Percentiles rank a stretch among this genome's conserved stretches.
Conservation (phyloP, 2,888 invertebrate genomes). For the Erebia aethiops region DNA sequence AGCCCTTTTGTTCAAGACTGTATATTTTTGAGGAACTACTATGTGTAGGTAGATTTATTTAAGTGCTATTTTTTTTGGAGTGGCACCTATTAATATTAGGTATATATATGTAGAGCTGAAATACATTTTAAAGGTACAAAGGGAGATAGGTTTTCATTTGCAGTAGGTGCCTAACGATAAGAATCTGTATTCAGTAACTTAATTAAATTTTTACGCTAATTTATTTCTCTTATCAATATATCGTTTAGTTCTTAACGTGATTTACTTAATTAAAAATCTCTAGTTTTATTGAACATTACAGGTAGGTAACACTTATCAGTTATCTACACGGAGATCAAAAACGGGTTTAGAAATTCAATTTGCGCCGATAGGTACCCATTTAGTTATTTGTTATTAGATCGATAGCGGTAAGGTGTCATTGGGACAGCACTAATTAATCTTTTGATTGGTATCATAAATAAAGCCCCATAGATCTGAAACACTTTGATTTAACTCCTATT, state of each 20-base stretch:
- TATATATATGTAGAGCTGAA: not conserved
- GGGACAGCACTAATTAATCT: conserved; percentile 79
- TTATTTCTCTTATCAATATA: conserved; percentile 42
- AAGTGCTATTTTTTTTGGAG: not conserved
- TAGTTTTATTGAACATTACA: conserved; percentile 12
- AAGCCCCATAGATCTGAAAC: conserved; percentile 47
- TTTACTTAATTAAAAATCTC: conserved; percentile 26
- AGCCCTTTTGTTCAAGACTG: not conserved
- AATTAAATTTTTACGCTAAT: conserved; percentile 44
- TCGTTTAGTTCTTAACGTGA: conserved; percentile 9
- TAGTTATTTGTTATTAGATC: conserved; percentile 69
- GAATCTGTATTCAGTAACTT: conserved; percentile 24
- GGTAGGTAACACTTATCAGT: conserved; percentile 39
- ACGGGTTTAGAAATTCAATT: conserved; percentile 71
- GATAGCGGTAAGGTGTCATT: conserved; percentile 72
- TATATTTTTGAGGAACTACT: not conserved
- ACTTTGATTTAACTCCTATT: not conserved
- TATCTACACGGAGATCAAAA: conserved; percentile 45
- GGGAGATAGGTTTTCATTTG: not conserved
- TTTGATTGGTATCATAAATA: conserved; percentile 69
- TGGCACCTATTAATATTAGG: not conserved
- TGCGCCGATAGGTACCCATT: conserved; percentile 65
- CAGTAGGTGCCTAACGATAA: not conserved
- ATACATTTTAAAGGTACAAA: not conserved
- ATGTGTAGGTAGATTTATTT: not conserved